Evolutionary conservation across 1,140 invertebrate genomes (phyloP).

Genomic region (Ceratosolen solmsi): DNA sequence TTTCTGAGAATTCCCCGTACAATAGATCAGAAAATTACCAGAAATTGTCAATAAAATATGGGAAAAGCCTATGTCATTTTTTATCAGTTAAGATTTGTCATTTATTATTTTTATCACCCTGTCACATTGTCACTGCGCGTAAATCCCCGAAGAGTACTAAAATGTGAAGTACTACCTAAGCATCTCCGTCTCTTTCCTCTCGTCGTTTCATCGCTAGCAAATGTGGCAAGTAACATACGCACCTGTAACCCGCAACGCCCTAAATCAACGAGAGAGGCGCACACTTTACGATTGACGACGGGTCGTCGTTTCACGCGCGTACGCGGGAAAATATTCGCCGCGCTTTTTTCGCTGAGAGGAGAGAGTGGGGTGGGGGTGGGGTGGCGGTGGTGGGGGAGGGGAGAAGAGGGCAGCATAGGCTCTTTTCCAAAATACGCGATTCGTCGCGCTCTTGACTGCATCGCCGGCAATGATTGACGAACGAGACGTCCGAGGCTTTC

Average conservation of each 20-base stretch:
- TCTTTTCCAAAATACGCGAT: constrained; percentile 47
- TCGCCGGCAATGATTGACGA: constrained; percentile 35
- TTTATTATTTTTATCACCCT: background rate
- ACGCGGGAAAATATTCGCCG: constrained; percentile 20
- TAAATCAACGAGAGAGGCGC: constrained; percentile 37
- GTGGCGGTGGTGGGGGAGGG: background rate
- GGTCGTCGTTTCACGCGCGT: constrained; percentile 36
- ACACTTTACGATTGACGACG: constrained; percentile 37
- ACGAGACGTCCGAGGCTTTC: constrained; percentile 26
- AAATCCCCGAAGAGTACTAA: background rate
- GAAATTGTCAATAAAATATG: constrained; percentile 13
- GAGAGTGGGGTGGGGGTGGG: no score
- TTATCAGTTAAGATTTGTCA: background rate
- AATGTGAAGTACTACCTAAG: background rate
- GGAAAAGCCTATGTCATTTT: constrained; percentile 4
- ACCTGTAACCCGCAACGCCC: constrained; percentile 45
- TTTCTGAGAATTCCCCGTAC: background rate
- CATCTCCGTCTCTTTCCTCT: background rate
- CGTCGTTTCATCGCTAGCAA: background rate
- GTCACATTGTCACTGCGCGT: constrained; percentile 10
- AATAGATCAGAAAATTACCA: background rate
- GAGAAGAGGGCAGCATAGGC: background rate
- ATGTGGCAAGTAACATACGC: constrained; percentile 21
- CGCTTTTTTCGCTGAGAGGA: no score
- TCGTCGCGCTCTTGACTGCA: constrained; percentile 40